Evolutionary conservation across 2,888 invertebrate genomes (phyloP).

Genomic region (Exocentrus adspersus): DNA sequence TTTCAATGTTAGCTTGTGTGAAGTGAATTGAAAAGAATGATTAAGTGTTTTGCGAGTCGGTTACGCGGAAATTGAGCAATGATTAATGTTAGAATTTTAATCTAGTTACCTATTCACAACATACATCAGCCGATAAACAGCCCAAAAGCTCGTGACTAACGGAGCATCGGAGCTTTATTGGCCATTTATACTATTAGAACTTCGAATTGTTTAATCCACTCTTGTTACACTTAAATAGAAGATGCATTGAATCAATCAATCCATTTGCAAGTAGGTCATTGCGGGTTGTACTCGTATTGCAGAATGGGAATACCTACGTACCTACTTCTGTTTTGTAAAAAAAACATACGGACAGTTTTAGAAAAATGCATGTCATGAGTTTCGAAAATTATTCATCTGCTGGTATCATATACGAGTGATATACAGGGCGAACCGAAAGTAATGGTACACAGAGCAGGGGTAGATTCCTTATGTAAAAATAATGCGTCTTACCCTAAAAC

Average conservation of each 20-base stretch:
- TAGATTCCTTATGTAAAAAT: too few species aligned
- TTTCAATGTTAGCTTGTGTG: conserved; percentile 24
- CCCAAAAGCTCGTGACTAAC: background rate
- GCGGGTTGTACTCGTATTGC: too few species aligned
- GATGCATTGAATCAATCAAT: background rate
- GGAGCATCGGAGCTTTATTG: background rate
- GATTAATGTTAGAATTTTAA: conserved; percentile 25
- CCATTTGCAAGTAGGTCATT: too few species aligned
- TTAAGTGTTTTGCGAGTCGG: conserved; percentile 21
- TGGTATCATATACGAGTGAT: too few species aligned
- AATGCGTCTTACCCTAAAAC: too few species aligned
- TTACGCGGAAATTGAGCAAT: conserved; percentile 19
- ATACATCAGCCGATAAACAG: conserved; percentile 6
- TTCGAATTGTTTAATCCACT: background rate
- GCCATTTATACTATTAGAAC: background rate
- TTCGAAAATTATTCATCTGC: too few species aligned
- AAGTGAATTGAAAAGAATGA: conserved; percentile 24
- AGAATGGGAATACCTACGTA: too few species aligned
- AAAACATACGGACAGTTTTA: too few species aligned
- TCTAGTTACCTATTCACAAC: conserved; percentile 20
- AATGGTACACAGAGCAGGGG: too few species aligned
- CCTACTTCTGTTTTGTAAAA: too few species aligned
- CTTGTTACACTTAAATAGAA: background rate
- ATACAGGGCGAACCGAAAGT: too few species aligned
- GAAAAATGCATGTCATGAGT: too few species aligned